These are phyloP conservation scores for Nebria ingens DNA, from an alignment of 1,140 invertebrate species.

Conservation along the genomic window DNA sequence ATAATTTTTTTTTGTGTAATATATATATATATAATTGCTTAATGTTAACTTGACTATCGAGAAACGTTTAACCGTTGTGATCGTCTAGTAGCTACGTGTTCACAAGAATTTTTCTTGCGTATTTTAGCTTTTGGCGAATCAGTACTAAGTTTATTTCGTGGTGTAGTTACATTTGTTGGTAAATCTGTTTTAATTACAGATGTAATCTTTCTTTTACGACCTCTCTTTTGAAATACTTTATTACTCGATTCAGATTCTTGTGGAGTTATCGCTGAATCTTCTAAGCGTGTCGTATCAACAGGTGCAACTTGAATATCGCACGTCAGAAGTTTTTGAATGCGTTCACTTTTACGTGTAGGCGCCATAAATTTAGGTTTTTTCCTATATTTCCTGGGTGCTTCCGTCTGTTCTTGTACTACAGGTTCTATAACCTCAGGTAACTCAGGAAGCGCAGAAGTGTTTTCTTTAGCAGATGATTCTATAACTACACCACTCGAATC, in stretches of 20 bases:
- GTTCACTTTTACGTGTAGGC: not conserved
- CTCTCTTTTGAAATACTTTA: not conserved
- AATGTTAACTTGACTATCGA: slow-evolving; percentile 1
- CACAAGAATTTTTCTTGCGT: not conserved
- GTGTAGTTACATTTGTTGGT: not conserved
- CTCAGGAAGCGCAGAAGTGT: not conserved
- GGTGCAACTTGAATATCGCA: not conserved
- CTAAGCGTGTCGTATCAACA: no score
- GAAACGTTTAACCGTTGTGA: slow-evolving; percentile 4
- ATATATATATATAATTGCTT: not conserved
- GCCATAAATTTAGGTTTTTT: not conserved
- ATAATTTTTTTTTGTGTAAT: not conserved
- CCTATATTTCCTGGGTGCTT: not conserved
- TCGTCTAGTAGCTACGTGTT: not conserved
- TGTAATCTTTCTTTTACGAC: not conserved
- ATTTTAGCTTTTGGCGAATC: not conserved
- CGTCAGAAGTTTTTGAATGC: not conserved
- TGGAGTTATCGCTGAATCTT: not conserved
- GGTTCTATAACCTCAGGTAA: not conserved
- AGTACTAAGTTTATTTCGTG: not conserved
- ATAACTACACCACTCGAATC: not conserved
- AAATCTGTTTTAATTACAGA: no score
- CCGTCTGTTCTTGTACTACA: not conserved
- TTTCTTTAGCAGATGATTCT: not conserved
- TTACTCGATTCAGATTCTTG: not conserved